A percentile compares a stretch with the other conserved stretches of the same genome.
These are phyloP conservation scores for Craniophora ligustri DNA, from an alignment of 2,888 invertebrate genomes.

Conservation along the genomic window DNA sequence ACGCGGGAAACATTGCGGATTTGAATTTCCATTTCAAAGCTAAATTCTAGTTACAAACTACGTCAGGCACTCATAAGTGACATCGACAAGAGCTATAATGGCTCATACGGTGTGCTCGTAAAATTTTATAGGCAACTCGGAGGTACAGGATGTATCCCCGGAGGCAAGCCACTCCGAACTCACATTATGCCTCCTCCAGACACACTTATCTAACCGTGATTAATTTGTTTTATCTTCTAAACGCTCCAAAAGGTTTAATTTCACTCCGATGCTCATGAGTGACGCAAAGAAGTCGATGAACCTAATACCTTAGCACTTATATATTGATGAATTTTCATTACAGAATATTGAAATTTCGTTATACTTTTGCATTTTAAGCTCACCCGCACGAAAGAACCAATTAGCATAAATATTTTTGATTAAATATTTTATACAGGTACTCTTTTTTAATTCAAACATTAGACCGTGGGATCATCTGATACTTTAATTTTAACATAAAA, in stretches of 20 bases:
- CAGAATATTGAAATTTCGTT: conserved; percentile 25
- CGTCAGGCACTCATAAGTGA: conserved; percentile 74
- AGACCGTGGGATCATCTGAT: no score
- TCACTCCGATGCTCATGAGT: conserved; percentile 57
- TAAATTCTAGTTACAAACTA: conserved; percentile 71
- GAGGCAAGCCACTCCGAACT: conserved; percentile 68
- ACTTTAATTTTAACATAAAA: no score
- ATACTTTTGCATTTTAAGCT: conserved; percentile 29
- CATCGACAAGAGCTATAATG: conserved; percentile 80
- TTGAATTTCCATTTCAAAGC: conserved; percentile 51
- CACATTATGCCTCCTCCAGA: conserved; percentile 72
- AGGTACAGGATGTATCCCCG: conserved; percentile 74
- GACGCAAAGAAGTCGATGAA: conserved; percentile 53
- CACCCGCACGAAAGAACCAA: conserved; percentile 11
- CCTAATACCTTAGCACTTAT: conserved; percentile 34
- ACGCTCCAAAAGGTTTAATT: conserved; percentile 67
- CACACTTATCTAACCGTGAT: conserved; percentile 83
- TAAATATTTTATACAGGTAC: no score
- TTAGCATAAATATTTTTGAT: no score
- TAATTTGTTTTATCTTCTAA: conserved; percentile 81
- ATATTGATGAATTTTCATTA: conserved; percentile 22
- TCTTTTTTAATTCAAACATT: no score
- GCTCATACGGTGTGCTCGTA: conserved; percentile 82
- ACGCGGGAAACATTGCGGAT: conserved; percentile 14
- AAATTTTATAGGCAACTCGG: conserved; percentile 81